A percentile compares a stretch with the other conserved stretches of the same genome.
phyloP scores from a whole-genome alignment of 2,113 vertebrate genomes.

The Eptatretus burgeri region DNA sequence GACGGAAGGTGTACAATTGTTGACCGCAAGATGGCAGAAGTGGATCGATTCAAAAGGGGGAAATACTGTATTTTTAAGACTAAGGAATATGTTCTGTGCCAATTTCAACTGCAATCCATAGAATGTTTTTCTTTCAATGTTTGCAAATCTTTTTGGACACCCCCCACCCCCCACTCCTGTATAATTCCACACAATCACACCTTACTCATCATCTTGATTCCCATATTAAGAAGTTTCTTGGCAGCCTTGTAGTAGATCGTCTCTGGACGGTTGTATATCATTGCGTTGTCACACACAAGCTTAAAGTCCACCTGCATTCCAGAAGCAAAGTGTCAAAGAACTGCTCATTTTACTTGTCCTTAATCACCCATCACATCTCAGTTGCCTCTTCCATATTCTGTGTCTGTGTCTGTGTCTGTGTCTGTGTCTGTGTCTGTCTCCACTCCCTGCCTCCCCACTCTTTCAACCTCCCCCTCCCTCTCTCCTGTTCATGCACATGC shows the following conservation, averaged over 20 bases:
- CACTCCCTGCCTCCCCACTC: background rate
- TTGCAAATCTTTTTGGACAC: background rate
- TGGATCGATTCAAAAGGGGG: too few relatives aligned
- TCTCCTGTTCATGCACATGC: conserved; percentile 15
- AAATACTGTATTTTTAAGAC: too few relatives aligned
- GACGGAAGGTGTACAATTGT: too few relatives aligned
- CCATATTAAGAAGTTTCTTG: conserved; percentile 88
- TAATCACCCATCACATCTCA: too few relatives aligned
- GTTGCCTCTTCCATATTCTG: too few relatives aligned
- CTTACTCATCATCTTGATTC: conserved; percentile 99
- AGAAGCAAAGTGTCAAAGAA: conserved; percentile 9
- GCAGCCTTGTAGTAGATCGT: conserved; percentile 94
- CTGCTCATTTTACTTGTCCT: too few relatives aligned
- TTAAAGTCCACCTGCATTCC: conserved; percentile 69
- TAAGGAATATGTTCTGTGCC: too few relatives aligned
- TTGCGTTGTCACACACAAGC: conserved; percentile 95
- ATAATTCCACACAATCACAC: conserved; percentile 21
- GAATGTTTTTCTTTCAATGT: background rate
- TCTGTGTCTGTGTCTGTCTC: too few relatives aligned
- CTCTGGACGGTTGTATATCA: conserved; percentile 93
- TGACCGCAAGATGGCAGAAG: too few relatives aligned
- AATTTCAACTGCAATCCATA: too few relatives aligned
- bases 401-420: too few relatives aligned
- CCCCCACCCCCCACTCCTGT: too few relatives aligned
- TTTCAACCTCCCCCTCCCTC: background rate